Base-by-base conservation (phyloP, 1,140 invertebrate species). In the Drosophila insularis region DNA sequence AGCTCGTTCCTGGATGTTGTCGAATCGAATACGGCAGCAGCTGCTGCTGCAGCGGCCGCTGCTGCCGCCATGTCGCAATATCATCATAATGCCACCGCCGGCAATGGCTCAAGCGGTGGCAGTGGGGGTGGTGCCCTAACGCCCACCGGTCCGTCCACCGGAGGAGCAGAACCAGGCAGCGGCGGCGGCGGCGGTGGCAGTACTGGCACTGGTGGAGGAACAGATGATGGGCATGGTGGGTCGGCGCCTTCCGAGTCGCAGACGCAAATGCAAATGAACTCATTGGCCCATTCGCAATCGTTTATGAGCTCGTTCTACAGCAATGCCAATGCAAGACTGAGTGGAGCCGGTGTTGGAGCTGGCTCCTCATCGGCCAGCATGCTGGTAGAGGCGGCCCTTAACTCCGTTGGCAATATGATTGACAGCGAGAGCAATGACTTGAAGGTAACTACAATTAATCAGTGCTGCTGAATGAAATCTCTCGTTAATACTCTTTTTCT, bases 271-370 rank as follows among this genome's bases (percentile, higher is more conserved):
- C 90, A 91, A 53, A 91, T 91, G 90, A 91, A 90, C 64, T 90
- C 91, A 10, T 68, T 91, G 43, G 78, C 82, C 46, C 91, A 92
- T 55, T 78, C 84, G 35, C 91, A 92, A 65, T 90, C 91, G 11
- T 92, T 92, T 61, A 91, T 91, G 87, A 91, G 87, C 87, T 90
- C 90, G 17, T 92, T 92, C 73, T 92, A 92, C 68, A 92, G 92
- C 65, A 92, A 91, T 17, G 84, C 84, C 61, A 91, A 86, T 53
- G 79, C 90, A 67, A 81, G 90, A 68, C 82, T 91, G 76, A 89
- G 71, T 21, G 76, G 81, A 14, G 78, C 75, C 54, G 85, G 76
- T 5, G 68, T 66, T 10, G 78, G 78, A 31, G 82, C 78, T 6
- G 72, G 78, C 56, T 90, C 91, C 10, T 86, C 91, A 3, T 92